Evolutionary conservation across 2,797 vertebrate genomes (phyloP), one percentile per base, ranked within the genome.

Genomic region (Triplophysa yarkandensis): DNA sequence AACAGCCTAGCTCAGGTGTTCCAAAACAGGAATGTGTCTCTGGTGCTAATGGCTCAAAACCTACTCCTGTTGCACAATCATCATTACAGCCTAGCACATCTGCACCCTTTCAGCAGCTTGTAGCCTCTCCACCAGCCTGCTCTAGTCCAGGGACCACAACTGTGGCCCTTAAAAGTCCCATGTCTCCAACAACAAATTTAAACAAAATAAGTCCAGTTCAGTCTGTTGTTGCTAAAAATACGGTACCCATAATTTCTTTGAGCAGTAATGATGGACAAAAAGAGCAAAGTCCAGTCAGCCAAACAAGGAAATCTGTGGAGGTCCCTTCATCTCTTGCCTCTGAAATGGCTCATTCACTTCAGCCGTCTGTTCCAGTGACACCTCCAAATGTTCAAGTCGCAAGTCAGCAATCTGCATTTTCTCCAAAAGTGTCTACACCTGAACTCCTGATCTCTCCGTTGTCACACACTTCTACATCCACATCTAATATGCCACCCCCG

Each of bases 151-250:
- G 92, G 6, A 82, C 90, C 77, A 86, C 92, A 46, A 86, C 87
- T 70, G 85, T 86, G 69, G 85, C 94, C 28, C 88, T 93, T 16
- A 94, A 94, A 87, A 95, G 93, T 83, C 91, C 94, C 39, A 85
- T 95, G 68, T 93, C 94, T 16, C 91, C 92, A 2, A 86, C 83
- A 44, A 21, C 89, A 80, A 85, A 91, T 57, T 86, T 85, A 58
- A 87, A 90, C n/a, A 97, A 96, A 89, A 89, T 84, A 69, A 96
- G 95, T 83, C 88, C 91, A 60, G 88, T 85, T 65, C 94, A 94
- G 76, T 90, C 91, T 68, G 73, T 92, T 82, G 76, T 89, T 78
- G 91, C 89, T 27, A 92, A 93, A 83, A 88, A 92, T 0, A 90
- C 87, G 83, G 86, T 90, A 83, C 88, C 90, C 68, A 58, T 88